phyloP scores from a whole-genome alignment of 2,888 invertebrate genomes.

The Luffia ferchaultella region DNA sequence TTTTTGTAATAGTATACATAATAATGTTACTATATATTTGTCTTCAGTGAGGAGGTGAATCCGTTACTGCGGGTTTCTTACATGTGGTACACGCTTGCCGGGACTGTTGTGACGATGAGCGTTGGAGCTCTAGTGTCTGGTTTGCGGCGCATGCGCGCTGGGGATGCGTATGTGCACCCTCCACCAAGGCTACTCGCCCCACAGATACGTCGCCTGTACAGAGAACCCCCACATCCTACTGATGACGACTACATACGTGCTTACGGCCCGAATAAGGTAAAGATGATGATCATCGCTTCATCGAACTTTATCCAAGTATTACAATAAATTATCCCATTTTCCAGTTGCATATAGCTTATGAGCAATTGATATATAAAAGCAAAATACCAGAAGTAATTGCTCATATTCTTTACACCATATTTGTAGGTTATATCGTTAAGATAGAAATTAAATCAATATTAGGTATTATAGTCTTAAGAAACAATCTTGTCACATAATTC shows the following conservation, averaged over 20 bases:
- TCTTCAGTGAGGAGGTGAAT: slow-evolving; percentile 57
- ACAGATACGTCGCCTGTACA: slow-evolving; percentile 67
- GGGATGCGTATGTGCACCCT: slow-evolving; percentile 38
- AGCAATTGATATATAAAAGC: too few species aligned
- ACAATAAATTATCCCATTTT: too few species aligned
- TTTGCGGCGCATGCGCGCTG: slow-evolving; percentile 26
- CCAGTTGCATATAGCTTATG: too few species aligned
- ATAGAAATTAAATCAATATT: too few species aligned
- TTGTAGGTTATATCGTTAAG: too few species aligned
- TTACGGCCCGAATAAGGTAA: slow-evolving; percentile 44
- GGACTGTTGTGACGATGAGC: slow-evolving; percentile 35
- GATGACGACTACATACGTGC: slow-evolving; percentile 49
- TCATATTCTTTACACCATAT: too few species aligned
- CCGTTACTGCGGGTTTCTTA: slow-evolving; percentile 78
- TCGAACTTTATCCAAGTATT: too few species aligned
- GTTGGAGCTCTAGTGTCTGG: slow-evolving; percentile 37
- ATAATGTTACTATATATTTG: background rate
- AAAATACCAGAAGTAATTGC: too few species aligned
- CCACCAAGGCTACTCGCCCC: slow-evolving; percentile 71
- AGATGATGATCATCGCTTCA: background rate
- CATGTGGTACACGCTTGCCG: slow-evolving; percentile 76
- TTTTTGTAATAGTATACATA: too few species aligned
- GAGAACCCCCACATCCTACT: slow-evolving; percentile 49
- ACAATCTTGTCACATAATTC: too few species aligned
- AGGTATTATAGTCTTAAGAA: too few species aligned